These are phyloP conservation scores for Empidonax alnorum DNA, from an alignment of 2,113 vertebrate genomes.

Conservation along the genomic window DNA sequence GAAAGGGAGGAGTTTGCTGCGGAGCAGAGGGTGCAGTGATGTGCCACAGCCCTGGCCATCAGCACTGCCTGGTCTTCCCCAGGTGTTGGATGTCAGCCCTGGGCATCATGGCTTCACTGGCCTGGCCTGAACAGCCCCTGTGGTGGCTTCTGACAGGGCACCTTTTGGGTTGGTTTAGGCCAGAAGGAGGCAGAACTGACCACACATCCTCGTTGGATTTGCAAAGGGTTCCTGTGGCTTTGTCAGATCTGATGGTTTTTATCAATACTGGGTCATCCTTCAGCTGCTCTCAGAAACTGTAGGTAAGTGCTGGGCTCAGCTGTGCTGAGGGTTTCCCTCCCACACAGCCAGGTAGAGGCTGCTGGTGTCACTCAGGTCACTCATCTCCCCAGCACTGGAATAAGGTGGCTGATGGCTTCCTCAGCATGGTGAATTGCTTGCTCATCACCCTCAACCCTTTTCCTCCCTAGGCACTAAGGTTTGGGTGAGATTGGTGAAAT, in stretches of 20 bases:
- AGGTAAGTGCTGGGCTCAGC: not conserved
- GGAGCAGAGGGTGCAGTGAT: not conserved
- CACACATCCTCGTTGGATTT: fast-evolving
- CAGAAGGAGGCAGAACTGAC: not conserved
- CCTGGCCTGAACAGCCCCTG: not conserved
- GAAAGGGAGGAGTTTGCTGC: fast-evolving
- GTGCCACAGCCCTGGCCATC: not conserved
- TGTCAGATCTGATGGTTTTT: not conserved
- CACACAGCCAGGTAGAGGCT: not conserved
- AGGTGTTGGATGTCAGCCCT: not conserved
- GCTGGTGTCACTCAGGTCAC: not conserved
- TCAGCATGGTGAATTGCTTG: not conserved
- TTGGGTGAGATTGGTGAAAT: not conserved
- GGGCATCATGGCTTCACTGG: fast-evolving
- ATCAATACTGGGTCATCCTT: not conserved
- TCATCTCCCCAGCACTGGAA: not conserved
- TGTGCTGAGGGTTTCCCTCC: not conserved
- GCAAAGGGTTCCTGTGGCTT: not conserved
- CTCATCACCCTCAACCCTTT: not conserved
- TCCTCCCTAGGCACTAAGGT: not conserved
- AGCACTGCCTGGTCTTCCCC: fast-evolving
- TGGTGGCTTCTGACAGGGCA: not conserved
- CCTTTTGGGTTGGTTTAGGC: not conserved
- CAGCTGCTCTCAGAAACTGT: not conserved
- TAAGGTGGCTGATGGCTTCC: not conserved